Evolutionary conservation across 2,797 vertebrate genomes (phyloP), one percentile per base, ranked within the genome.

Genomic region (Heteromormyrus szaboi): DNA sequence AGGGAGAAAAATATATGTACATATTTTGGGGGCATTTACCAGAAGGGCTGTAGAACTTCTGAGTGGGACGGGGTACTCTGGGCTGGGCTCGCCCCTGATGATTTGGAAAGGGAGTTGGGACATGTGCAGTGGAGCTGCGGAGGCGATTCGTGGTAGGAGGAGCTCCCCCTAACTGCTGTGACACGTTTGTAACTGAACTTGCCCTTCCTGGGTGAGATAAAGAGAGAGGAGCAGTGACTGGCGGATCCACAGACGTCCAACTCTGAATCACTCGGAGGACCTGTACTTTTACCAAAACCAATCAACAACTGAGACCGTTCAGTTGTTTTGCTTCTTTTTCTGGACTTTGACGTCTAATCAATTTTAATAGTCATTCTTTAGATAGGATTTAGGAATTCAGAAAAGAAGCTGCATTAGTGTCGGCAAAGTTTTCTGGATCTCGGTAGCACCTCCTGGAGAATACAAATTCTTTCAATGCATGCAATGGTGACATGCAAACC

Each of bases 121-220:
- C 86, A 72, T 91, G 91, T 90, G 92, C 22, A 89, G 91, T 89
- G 33, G 93, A 90, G 89, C 90, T 12, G 1, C 17, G 91, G 86
- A 92, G 93, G 92, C 93, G 62, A 90, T 91, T 92, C 92, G 92
- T 92, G 90, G 93, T 88, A 37, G 92, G 90, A 90, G 51, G 90
- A 88, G 17, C 87, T 29, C 93, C 92, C 88, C 72, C 90, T 3
- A 88, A 90, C 68, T 17, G 91, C 46, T 89, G 87, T 87, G 90
- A 92, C 90, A 89, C 88, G 86, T 93, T 94, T 93, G 72, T 95
- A 93, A 94, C 88, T 90, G 87, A 37, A 91, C 91, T 95, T 91
- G 91, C 65, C 85, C 92, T 91, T 92, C 92, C 88, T 85, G 89
- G n/a, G 86, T 8, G 89, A 90, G 89, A 92, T 92, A 90, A 44